phyloP scores from a whole-genome alignment of 2,113 vertebrate genomes.

The Chaetorhynchus papuensis region DNA sequence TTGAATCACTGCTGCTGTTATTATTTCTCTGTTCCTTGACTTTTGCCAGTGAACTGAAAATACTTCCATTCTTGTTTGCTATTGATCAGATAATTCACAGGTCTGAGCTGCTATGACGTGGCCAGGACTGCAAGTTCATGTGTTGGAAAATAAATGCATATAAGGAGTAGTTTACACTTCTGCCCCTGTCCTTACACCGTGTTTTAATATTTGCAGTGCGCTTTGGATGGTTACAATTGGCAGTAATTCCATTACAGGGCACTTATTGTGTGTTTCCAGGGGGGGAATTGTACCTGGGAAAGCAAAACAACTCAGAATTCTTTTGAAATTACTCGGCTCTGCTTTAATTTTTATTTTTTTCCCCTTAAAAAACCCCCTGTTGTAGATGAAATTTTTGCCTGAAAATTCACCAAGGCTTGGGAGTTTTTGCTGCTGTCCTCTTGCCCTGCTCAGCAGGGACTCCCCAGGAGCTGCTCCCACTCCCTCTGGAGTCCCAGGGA shows the following conservation, averaged over 20 bases:
- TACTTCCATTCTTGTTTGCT: background rate
- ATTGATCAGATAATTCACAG: conserved; percentile 19
- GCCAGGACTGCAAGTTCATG: background rate
- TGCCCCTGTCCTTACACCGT: background rate
- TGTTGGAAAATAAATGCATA: background rate
- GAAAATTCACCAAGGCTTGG: background rate
- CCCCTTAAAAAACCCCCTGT: accelerated
- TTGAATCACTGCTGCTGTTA: background rate
- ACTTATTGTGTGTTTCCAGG: background rate
- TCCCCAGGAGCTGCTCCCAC: background rate
- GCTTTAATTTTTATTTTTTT: background rate
- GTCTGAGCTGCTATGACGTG: background rate
- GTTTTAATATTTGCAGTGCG: background rate
- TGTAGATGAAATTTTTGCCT: background rate
- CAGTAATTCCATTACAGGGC: background rate
- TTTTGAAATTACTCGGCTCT: background rate
- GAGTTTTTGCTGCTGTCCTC: background rate
- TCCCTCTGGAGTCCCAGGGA: background rate
- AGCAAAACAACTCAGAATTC: background rate
- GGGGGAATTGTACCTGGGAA: background rate
- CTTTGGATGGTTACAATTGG: background rate
- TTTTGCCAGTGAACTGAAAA: conserved; percentile 7
- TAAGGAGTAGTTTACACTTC: background rate
- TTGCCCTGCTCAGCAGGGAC: background rate
- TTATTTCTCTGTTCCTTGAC: background rate